A percentile compares a stretch with the other conserved stretches of the same genome.
Evolutionary conservation across 2,888 invertebrate genomes (phyloP).

Genomic region (Uloborus plumipes): DNA sequence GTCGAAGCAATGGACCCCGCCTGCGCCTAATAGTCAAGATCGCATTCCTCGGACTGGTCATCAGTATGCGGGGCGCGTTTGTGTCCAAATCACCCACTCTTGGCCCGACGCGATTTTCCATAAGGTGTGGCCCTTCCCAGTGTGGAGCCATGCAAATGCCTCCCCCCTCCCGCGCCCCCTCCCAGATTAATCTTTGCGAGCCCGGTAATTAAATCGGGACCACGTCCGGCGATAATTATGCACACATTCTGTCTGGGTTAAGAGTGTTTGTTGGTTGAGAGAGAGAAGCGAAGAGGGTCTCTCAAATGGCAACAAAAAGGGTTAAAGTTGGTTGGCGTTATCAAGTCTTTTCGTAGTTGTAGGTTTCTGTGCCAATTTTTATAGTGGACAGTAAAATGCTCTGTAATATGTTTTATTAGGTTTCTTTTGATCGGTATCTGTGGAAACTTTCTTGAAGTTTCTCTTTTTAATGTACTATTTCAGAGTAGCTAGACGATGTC

Average conservation of each 20-base stretch:
- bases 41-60: slow-evolving; percentile 39
- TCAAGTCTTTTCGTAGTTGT: no score
- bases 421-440: no score
- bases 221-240: slow-evolving; percentile 62
- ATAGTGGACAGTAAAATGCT: no score
- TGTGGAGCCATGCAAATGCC: slow-evolving; percentile 36
- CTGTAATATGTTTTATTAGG: no score
- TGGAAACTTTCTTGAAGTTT: no score
- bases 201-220: slow-evolving; percentile 60
- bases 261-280: no score
- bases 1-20: slow-evolving; percentile 34
- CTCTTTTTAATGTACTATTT: no score
- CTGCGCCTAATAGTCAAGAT: slow-evolving; percentile 45
- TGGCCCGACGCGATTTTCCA: slow-evolving; percentile 22
- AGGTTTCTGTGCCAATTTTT: no score
- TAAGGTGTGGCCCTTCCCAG: slow-evolving; percentile 54
- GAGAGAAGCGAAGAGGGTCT: no score
- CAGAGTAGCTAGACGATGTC: no score
- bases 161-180: slow-evolving; percentile 16
- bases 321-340: no score
- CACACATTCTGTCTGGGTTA: slow-evolving; percentile 2
- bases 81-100: slow-evolving; percentile 51
- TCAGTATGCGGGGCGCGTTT: slow-evolving; percentile 46
- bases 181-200: slow-evolving; percentile 51
- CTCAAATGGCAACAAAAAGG: no score